These are phyloP conservation scores for Synergus umbraculus DNA, from an alignment of 2,888 invertebrate genomes.

Conservation along the genomic window DNA sequence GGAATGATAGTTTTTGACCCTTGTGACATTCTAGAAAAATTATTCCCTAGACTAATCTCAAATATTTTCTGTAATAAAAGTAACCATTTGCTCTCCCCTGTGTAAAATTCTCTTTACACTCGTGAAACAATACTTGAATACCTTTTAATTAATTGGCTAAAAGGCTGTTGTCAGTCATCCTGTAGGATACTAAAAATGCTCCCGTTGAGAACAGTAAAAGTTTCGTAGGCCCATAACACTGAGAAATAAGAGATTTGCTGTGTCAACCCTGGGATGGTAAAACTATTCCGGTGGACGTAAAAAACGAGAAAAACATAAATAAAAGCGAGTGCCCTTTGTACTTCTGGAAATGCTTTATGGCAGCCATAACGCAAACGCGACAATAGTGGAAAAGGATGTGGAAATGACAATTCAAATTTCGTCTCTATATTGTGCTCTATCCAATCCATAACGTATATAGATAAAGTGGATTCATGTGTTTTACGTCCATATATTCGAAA, in stretches of 20 bases:
- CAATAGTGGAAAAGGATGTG: background rate
- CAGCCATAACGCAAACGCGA: background rate
- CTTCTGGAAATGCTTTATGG: background rate
- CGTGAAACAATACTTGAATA: background rate
- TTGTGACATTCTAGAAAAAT: too few relatives aligned
- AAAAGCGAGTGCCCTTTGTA: background rate
- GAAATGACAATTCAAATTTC: slow-evolving; percentile 33
- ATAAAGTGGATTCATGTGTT: slow-evolving; percentile 12
- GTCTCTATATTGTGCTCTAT: slow-evolving; percentile 3
- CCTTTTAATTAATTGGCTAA: background rate
- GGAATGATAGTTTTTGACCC: too few relatives aligned
- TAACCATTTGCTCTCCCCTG: background rate
- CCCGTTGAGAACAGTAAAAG: background rate
- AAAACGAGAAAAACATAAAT: background rate
- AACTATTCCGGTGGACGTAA: background rate
- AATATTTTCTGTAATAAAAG: background rate
- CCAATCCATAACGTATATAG: slow-evolving; percentile 2
- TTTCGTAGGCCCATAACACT: background rate
- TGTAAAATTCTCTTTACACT: background rate
- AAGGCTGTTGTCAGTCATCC: background rate
- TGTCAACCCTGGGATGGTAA: background rate
- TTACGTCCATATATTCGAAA: background rate
- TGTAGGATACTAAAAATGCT: background rate
- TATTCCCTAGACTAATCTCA: too few relatives aligned
- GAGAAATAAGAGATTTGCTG: slow-evolving; percentile 8